Evolutionary conservation across 1,140 invertebrate genomes (phyloP), one percentile per base, ranked within the genome.

Genomic region (Aethina tumida): DNA sequence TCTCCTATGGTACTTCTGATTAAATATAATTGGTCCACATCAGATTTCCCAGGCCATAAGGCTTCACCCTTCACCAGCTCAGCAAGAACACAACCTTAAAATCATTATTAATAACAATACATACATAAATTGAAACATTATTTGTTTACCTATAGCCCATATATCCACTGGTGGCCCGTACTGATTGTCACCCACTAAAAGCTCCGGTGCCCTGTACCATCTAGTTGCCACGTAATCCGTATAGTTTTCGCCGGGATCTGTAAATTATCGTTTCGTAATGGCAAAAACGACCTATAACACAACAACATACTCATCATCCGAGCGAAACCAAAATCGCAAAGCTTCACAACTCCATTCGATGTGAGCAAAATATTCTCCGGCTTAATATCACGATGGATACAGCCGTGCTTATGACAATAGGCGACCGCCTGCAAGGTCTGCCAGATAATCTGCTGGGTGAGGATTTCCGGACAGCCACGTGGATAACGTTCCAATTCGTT

Each of bases 301-400:
- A 26, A 5, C 12, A 28, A 74, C 80, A 74, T 68, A 89, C 93
- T 97, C 45, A 99, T 73, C 72, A 96, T 86, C 52, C 96, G 73
- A 0, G 96, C 96, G 65, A 99, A 99, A 15, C 96, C 96, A 66
- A 99, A 99, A 62, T 99, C 96, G 56, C 94, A 98, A 0, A 99
- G 69, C 67, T 99, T 99, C 10, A 99, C 90, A 16, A 96, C 80
- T 0, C 93, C 92, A 37, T 88, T 79, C 25, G 77, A 73, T 9
- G 92, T 98, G n/a, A 99, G 75, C 10, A 99, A 67, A 42, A 99
- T 98, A 62, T 99, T 99, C 71, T 99, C 96, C 2, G 96, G 96
- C 62, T 99, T 98, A 1, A 99, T 91, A 62, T 98, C 95, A 21
- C 93, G 75, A 59, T 97, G 93, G 54, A 97, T 91, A 60, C 91